Evolutionary conservation across 1,140 invertebrate species (phyloP).

Genomic region (Euura lappo): DNA sequence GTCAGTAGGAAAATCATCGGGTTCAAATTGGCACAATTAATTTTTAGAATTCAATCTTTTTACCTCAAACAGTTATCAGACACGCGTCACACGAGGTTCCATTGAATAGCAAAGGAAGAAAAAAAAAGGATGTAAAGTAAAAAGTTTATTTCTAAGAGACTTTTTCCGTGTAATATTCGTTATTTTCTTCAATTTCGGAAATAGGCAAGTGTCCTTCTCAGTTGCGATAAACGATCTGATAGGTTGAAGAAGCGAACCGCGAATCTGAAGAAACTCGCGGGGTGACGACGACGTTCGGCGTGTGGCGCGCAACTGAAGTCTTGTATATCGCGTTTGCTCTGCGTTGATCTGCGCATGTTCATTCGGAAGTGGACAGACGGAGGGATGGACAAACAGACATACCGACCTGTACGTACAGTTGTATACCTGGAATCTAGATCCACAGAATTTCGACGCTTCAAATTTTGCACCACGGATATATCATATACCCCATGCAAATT

Average conservation of each 20-base stretch:
- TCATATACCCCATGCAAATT: too few species aligned
- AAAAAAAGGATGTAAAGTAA: neutral
- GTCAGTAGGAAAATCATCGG: too few species aligned
- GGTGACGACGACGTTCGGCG: neutral
- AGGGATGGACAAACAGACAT: neutral
- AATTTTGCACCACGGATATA: too few species aligned
- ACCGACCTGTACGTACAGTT: neutral
- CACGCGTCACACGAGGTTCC: too few species aligned
- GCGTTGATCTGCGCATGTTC: slow-evolving; percentile 7
- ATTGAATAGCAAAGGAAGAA: too few species aligned
- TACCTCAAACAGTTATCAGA: too few species aligned
- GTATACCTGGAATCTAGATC: neutral
- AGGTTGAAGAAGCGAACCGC: neutral
- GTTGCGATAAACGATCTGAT: neutral
- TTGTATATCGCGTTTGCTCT: slow-evolving; percentile 8
- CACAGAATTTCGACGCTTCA: neutral
- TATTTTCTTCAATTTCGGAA: neutral
- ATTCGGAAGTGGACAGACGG: neutral
- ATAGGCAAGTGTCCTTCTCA: neutral
- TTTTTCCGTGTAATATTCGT: neutral
- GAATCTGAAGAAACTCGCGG: neutral
- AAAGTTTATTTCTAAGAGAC: neutral
- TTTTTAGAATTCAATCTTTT: too few species aligned
- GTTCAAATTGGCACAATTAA: too few species aligned
- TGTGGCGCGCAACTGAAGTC: slow-evolving; percentile 9